Evolutionary conservation across 2,797 vertebrate genomes (phyloP), one percentile per base, ranked within the genome.

Genomic region (Serranus cabrilla): DNA sequence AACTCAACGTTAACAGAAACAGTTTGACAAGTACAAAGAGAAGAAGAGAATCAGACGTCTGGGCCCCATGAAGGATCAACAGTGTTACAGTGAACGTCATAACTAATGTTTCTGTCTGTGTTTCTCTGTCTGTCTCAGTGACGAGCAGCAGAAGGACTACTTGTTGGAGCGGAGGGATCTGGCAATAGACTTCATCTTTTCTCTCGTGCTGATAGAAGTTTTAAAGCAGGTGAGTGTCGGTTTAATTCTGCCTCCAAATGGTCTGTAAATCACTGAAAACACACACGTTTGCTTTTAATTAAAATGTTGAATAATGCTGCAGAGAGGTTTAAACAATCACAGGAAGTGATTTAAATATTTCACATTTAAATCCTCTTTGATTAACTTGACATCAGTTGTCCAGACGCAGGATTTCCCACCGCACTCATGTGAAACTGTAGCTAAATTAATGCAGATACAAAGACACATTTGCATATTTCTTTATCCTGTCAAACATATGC

Each of bases 171-270:
- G 98, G 89, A 96, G 98, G 86, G 98, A 99, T 94, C 94, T 99
- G 74, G 98, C 98, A 23, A 99, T 99, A 91, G 98, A 99, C 93
- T 99, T 99, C 92, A 99, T 99, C 86, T 99, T 98, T 93, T 99
- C 98, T 83, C 95, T 99, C 69, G 98, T 99, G 63, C 96, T 99
- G 85, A 99, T 99, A 92, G 98, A 99, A 91, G 97, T 99, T 92
- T 96, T 99, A 88, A 99, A 99, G 91, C 98, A 99, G 97, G 98
- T 98, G 92, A 74, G 94, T 84, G 62, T 83, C 20, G n/a, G 5
- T 56, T 27, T 73, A 63, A 40, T 4, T 56, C 55, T 65, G 34
- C 27, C 20, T 2, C 55, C 21, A 68, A 57, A 46, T 14, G 23
- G 16, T 42, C 20, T 31, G 45, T 43, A 9, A 43, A 0, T 55